Conservation (phyloP, 2,113 vertebrate genomes). For the Aptenodytes patagonicus region DNA sequence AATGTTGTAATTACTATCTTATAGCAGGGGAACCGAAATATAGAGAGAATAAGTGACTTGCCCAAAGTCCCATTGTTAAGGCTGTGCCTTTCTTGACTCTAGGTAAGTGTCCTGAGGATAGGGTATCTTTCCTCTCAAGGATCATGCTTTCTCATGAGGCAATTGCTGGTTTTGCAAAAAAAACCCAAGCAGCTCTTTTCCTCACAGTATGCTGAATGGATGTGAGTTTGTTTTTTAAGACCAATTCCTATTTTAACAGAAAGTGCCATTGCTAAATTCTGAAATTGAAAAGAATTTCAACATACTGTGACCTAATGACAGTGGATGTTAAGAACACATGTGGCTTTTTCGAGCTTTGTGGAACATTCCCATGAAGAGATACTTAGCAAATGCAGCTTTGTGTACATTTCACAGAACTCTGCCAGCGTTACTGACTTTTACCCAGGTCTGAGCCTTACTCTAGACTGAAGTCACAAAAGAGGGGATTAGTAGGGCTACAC, state of each 20-base stretch:
- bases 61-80: neutral
- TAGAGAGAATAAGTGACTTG: neutral
- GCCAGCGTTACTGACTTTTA: slow-evolving; percentile 52
- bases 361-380: slow-evolving; percentile 63
- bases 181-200: neutral
- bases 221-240: neutral
- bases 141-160: neutral
- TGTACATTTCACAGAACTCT: slow-evolving; percentile 71
- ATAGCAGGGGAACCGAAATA: neutral
- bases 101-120: neutral
- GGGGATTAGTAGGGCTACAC: slow-evolving; percentile 54
- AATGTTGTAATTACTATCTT: neutral
- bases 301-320: neutral
- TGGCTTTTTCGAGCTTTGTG: slow-evolving; percentile 43
- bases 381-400: slow-evolving; percentile 70
- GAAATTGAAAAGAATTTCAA: slow-evolving; percentile 34
- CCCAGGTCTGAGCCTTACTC: slow-evolving; percentile 38
- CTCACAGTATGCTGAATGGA: neutral
- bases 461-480: slow-evolving; percentile 61
- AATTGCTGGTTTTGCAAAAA: neutral
- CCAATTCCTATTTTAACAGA: slow-evolving; percentile 15
- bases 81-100: neutral
- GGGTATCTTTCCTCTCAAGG: neutral
- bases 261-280: neutral
- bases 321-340: slow-evolving; percentile 30